Conservation (phyloP, 2,113 vertebrate genomes). For the Megaceryle maxima region DNA sequence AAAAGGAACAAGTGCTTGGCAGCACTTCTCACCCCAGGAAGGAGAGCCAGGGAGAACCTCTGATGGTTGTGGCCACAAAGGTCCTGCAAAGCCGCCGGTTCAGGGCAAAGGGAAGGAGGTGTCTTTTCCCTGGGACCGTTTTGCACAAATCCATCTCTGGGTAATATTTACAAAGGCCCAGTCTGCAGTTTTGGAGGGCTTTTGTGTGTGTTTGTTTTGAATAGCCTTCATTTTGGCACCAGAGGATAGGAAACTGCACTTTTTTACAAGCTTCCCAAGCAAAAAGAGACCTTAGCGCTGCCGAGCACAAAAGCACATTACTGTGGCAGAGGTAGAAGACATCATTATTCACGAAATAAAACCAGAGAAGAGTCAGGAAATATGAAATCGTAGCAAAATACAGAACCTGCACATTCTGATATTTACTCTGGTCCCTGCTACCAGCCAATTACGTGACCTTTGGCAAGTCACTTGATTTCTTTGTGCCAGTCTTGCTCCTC, state of each 20-base stretch:
- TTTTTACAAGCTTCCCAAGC: neutral
- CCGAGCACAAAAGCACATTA: neutral
- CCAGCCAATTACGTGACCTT: neutral
- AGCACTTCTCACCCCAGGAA: accelerated
- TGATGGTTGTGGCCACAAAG: accelerated
- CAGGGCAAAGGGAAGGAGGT: accelerated
- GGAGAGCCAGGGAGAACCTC: neutral
- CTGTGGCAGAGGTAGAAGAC: neutral
- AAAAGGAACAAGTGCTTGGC: neutral
- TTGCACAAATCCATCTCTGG: neutral
- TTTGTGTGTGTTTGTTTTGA: neutral
- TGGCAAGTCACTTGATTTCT: neutral
- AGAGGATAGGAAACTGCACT: neutral
- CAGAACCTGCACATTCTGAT: neutral
- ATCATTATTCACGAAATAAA: neutral
- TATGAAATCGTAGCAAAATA: neutral
- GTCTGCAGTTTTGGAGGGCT: neutral
- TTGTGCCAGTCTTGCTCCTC: neutral
- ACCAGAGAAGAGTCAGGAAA: neutral
- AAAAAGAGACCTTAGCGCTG: accelerated
- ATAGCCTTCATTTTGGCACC: neutral
- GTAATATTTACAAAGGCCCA: neutral
- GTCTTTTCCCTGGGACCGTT: accelerated
- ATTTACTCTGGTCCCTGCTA: neutral
- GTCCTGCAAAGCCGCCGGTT: accelerated